Evolutionary conservation across 2,113 vertebrate genomes (phyloP).

Genomic region (Suncus etruscus): DNA sequence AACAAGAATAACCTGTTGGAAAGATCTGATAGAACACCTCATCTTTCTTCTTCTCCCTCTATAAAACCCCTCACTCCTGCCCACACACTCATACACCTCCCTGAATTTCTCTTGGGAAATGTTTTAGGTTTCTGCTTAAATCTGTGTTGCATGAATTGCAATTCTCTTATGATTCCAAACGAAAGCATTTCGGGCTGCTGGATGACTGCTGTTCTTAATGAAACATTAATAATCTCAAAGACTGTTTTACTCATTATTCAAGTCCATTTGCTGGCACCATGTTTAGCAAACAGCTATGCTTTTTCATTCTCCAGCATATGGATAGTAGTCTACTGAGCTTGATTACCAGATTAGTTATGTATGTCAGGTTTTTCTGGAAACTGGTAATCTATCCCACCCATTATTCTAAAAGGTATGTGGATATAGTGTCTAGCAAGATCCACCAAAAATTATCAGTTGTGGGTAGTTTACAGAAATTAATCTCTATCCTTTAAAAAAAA

Average conservation of each 20-base stretch:
- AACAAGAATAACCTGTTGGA: not conserved
- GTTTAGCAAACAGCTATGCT: slow-evolving; percentile 33
- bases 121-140: not conserved
- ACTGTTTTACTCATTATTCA: slow-evolving; percentile 21
- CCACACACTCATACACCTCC: no score
- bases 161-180: not conserved
- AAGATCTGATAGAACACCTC: not conserved
- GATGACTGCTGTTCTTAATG: not conserved
- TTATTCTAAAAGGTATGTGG: not conserved
- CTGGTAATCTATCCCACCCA: no score
- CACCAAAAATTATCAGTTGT: not conserved
- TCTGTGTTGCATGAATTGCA: not conserved
- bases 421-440: slow-evolving; percentile 36
- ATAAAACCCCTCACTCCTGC: no score
- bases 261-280: not conserved
- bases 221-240: not conserved
- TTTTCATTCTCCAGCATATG: not conserved
- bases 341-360: not conserved
- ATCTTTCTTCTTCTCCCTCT: not conserved
- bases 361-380: no score
- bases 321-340: not conserved
- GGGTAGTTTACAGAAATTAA: not conserved
- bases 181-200: not conserved
- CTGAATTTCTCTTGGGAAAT: no score
- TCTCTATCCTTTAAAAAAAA: not conserved